A percentile compares a stretch with the other conserved stretches of the same genome.
These are phyloP conservation scores for Chiropotes sagulatus DNA, from an alignment of 2,797 vertebrate genomes.

Conservation along the genomic window DNA sequence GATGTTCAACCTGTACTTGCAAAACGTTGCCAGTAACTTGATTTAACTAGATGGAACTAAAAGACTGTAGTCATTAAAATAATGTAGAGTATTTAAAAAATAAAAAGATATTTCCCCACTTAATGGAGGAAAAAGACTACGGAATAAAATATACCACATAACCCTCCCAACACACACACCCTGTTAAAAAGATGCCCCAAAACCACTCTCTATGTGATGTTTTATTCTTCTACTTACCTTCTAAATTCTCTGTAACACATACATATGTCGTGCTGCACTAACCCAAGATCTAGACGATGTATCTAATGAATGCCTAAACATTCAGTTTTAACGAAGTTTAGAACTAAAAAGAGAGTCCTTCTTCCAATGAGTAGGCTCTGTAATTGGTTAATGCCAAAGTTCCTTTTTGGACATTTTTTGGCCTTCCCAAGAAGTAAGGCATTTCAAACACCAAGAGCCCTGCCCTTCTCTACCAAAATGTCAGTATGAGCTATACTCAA, in stretches of 20 bases:
- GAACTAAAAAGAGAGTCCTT: not conserved
- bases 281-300: slow-evolving; percentile 22
- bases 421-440: not conserved
- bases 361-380: not conserved
- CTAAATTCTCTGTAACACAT: not conserved
- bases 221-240: not conserved
- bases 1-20: not conserved
- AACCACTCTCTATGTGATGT: not conserved
- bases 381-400: not conserved
- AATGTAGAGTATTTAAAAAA: slow-evolving; percentile 9
- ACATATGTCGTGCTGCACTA: not conserved
- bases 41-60: not conserved
- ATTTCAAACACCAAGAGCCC: not conserved
- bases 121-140: not conserved
- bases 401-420: not conserved
- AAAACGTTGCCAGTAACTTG: not conserved
- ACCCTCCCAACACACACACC: not conserved
- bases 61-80: slow-evolving; percentile 33
- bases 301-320: not conserved
- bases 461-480: not conserved
- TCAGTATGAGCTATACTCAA: not conserved
- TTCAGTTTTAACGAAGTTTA: not conserved
- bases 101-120: not conserved
- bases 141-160: slow-evolving; percentile 16
- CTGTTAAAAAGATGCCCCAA: not conserved